phyloP scores from a whole-genome alignment of 53 echinoderm and acorn worm genomes.

The Hippasteria phrygiana region DNA sequence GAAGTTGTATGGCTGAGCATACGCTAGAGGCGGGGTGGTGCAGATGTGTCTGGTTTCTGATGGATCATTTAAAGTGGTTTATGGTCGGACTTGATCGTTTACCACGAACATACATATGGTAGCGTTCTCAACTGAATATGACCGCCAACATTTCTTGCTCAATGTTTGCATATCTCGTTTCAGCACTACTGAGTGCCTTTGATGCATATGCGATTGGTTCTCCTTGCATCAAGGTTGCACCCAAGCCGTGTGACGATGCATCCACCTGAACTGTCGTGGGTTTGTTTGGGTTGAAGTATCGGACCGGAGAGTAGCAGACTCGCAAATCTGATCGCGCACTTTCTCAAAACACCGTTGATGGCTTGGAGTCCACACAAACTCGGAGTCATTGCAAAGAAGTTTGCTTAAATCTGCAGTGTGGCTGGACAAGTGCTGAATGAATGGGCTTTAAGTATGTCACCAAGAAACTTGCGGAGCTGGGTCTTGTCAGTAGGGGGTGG shows the following conservation, averaged over 20 bases:
- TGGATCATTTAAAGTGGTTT: constrained; percentile 81
- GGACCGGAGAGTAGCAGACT: constrained; percentile 40
- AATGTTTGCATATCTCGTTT: constrained; percentile 65
- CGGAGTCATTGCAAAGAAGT: constrained; percentile 36
- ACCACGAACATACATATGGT: constrained; percentile 72
- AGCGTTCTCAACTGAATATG: constrained; percentile 60
- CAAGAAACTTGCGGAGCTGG: constrained; percentile 30
- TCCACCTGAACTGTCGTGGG: constrained; percentile 63
- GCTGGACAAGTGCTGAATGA: constrained; percentile 42
- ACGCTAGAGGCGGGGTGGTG: constrained; percentile 72
- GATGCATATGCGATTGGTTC: constrained; percentile 69
- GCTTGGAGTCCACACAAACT: constrained; percentile 4
- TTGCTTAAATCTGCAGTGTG: constrained; percentile 29
- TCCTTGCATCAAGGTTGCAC: constrained; percentile 71
- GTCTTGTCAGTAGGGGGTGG: constrained; percentile 38
- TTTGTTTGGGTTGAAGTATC: constrained; percentile 69
- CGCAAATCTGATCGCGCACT: constrained; percentile 17
- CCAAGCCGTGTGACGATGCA: constrained; percentile 56
- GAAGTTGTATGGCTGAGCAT: constrained; percentile 75
- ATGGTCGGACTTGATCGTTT: constrained; percentile 72
- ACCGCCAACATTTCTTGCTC: constrained; percentile 60
- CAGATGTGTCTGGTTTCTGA: constrained; percentile 67
- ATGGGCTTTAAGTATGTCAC: constrained; percentile 44
- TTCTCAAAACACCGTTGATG: constrained; percentile 14
- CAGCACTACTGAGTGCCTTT: constrained; percentile 55